A percentile compares a stretch with the other conserved stretches of the same genome.
phyloP scores from a whole-genome alignment of 1,140 invertebrate genomes.

The Galleria mellonella region DNA sequence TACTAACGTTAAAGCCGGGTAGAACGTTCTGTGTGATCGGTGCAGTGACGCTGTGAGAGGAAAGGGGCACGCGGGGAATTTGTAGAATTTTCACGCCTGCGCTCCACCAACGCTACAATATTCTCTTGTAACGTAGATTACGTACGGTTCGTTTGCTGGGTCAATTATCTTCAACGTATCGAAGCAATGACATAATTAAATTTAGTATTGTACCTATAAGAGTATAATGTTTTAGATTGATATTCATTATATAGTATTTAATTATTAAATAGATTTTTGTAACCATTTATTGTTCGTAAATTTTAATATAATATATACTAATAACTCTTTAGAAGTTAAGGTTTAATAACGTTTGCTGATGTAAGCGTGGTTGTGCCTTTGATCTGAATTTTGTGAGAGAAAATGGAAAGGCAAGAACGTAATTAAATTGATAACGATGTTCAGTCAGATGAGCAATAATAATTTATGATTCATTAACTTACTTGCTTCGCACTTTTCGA shows the following conservation, averaged over 20 bases:
- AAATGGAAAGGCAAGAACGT: constrained; percentile 12
- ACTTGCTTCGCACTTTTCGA: constrained; percentile 11
- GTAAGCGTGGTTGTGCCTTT: constrained; percentile 10
- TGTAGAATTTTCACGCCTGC: constrained; percentile 38
- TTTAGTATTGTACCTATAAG: no score
- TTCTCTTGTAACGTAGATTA: constrained; percentile 41
- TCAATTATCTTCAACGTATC: constrained; percentile 52
- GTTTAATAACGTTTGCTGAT: constrained; percentile 8
- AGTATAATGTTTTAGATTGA: no score
- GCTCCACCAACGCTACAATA: constrained; percentile 37
- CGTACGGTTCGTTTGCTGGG: constrained; percentile 39
- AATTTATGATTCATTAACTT: constrained; percentile 28
- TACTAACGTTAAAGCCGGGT: constrained; percentile 10
- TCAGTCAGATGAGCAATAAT: constrained; percentile 18
- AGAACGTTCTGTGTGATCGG: constrained; percentile 11
- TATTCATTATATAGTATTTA: no score
- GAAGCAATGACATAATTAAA: constrained; percentile 11
- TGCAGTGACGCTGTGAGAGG: constrained; percentile 21
- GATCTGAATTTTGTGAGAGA: constrained; percentile 15
- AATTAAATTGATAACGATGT: constrained; percentile 26
- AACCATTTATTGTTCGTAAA: no score
- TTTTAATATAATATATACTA: no score
- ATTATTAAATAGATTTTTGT: no score
- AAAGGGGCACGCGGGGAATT: constrained; percentile 14
- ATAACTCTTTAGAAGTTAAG: constrained; percentile 2